These are phyloP conservation scores for Meandrusa payeni DNA, from an alignment of 2,888 invertebrate species.

Conservation along the genomic window DNA sequence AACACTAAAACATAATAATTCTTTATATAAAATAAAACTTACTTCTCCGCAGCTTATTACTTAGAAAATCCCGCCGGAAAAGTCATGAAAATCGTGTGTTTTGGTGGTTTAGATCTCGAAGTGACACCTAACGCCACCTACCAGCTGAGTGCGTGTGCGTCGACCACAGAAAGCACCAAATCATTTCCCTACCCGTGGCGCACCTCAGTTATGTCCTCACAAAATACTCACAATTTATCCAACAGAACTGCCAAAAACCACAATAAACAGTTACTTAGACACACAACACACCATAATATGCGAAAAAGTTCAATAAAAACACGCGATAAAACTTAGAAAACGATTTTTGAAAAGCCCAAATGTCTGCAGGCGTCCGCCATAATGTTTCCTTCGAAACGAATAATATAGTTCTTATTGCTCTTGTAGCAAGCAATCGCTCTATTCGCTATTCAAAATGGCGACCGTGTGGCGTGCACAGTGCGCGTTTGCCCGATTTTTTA, in stretches of 20 bases:
- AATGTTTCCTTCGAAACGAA: constrained; percentile 82
- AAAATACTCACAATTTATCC: constrained; percentile 78
- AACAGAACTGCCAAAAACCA: constrained; percentile 72
- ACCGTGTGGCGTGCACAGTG: constrained; percentile 76
- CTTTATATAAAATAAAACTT: constrained; percentile 33
- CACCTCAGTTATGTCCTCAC: constrained; percentile 78
- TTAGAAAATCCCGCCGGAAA: constrained; percentile 74
- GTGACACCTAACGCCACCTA: constrained; percentile 78
- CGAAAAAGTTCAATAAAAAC: constrained; percentile 81
- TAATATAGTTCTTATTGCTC: constrained; percentile 82
- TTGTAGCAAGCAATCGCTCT: constrained; percentile 78
- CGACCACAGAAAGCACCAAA: constrained; percentile 79
- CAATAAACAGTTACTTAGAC: constrained; percentile 73
- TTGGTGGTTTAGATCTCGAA: constrained; percentile 59
- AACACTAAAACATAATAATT: constrained; percentile 26
- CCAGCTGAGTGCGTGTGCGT: constrained; percentile 80
- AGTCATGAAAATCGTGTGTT: constrained; percentile 78
- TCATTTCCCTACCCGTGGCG: constrained; percentile 82
- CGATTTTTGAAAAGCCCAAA: constrained; percentile 81
- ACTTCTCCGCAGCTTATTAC: constrained; percentile 50
- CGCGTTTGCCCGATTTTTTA: constrained; percentile 75
- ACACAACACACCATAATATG: constrained; percentile 78
- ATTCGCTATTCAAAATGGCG: constrained; percentile 83
- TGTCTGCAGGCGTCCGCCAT: constrained; percentile 81
- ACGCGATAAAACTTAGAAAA: constrained; percentile 79